Evolutionary conservation across 2,113 vertebrate genomes (phyloP), one percentile per base, ranked within the genome.

Genomic region (Heliornis fulica): DNA sequence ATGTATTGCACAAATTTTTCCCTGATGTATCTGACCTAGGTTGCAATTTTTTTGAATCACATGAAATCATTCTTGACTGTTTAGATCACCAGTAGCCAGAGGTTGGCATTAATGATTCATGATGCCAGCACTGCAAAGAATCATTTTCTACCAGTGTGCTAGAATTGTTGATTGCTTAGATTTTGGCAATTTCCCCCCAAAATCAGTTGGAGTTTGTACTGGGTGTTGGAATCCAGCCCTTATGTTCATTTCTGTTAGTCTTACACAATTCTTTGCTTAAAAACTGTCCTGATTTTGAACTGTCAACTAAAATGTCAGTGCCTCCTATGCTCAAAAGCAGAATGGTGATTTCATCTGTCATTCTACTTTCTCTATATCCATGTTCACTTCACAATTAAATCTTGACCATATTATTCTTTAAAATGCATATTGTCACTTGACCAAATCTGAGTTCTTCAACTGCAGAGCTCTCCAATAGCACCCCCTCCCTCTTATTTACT

Each of bases 221-320:
- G 6, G 5, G 32, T 25, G 6, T 72, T 89, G 70, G 29, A 46
- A 63, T 54, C 15, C 36, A 85, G 10, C 10, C 9, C 8, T 89
- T 16, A 41, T 12, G 18, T 74, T 16, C 10, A 13, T 1, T 77
- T 63, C 38, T 2, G 2, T 74, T 46, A 32, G 6, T 2, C 5
- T 68, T 56, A 48, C 15, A 28, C 10, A 45, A 8, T 45, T 40
- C 5, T 83, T 45, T 38, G 8, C 26, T 79, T 84, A 72, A 76
- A 86, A 87, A 10, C 10, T 45, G 3, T 9, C 15, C 17, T 56
- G 16, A 75, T 70, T 92, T 45, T 3, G 1, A 63, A 56, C 17
- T 0, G 0, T 26, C 9, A 21, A 7, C 28, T 61, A 36, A 57
- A 64, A 79, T 2, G 16, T 23, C 38, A 45, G 6, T 0, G 0